Evolutionary conservation across 2,888 invertebrate species (phyloP), one percentile per base, ranked within the genome.

Genomic region (Himalopsyche kuldschensis): DNA sequence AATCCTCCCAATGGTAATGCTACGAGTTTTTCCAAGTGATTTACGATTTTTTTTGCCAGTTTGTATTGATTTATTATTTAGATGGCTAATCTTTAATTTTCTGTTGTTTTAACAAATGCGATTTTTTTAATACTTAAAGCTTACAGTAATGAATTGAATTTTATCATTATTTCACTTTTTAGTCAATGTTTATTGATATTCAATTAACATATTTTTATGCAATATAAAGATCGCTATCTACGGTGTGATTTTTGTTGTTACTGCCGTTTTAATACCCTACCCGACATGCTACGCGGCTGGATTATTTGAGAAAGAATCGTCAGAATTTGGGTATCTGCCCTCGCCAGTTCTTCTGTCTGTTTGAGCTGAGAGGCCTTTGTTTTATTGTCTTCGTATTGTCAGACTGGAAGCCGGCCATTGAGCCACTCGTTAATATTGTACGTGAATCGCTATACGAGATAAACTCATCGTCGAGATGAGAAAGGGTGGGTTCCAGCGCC

Each of bases 301-400:
- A 10, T 55, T 20, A 55, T 20, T 55, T 24, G 55, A 55, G 55
- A 55, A 55, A 55, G 20, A 55, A 55, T 20, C 20, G 55, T 82
- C 41, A 27, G 78, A 78, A 78, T 78, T 78, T 78, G 69, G 32
- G 69, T 35, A 78, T 78, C 55, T 81, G 77, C 55, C 55, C 77
- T 76, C 76, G 55, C 55, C 55, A 55, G 55, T 55, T 55, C 63
- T 77, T 77, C 35, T 77, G 35, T 77, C 77, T 81, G 81, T 77
- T 81, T 31, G 76, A 82, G 63, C 82, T 82, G 69, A 78, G n/a
- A 46, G 15, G 63, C 78, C 31, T 69, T 78, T 82, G 78, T 78
- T 69, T n/a, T 20, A 69, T 77, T 78, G 78, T 78, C 75, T 77
- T 81, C 48, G 48, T 55, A 77, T 81, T 77, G 81, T 81, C 77